These are phyloP conservation scores for Trichosurus vulpecula DNA, from an alignment of 2,797 vertebrate genomes.

Conservation along the genomic window DNA sequence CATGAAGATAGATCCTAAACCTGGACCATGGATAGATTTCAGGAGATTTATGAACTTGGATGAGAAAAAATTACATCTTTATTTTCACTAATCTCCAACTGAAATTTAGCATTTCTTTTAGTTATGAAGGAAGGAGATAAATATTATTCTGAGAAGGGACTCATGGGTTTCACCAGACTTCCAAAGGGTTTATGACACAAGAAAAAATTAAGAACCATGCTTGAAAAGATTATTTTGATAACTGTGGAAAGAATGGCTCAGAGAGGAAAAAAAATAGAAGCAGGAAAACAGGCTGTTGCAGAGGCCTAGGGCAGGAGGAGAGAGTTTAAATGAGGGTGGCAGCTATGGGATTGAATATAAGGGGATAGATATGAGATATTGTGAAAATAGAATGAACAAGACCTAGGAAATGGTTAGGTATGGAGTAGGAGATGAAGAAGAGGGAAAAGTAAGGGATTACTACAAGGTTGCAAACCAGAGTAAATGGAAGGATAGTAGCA, in stretches of 20 bases:
- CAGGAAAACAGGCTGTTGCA: neutral
- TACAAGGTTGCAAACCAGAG: neutral
- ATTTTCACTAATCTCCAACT: neutral
- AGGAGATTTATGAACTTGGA: neutral
- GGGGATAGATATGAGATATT: neutral
- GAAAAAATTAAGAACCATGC: neutral
- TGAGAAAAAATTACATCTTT: neutral
- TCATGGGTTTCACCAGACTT: neutral
- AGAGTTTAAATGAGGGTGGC: neutral
- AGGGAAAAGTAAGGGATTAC: neutral
- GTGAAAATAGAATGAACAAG: neutral
- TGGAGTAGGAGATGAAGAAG: neutral
- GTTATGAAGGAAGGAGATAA: neutral
- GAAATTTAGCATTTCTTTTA: neutral
- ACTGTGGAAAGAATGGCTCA: neutral
- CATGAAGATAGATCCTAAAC: neutral
- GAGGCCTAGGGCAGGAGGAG: neutral
- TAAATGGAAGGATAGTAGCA: neutral
- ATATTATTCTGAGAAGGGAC: neutral
- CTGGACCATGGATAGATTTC: neutral
- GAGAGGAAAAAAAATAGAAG: neutral
- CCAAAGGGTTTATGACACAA: neutral
- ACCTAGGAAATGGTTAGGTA: neutral
- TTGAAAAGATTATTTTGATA: neutral
- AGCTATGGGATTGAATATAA: neutral